Evolutionary conservation across 2,113 vertebrate species (phyloP), one percentile per base, ranked within the genome.

Genomic region (Mobula hypostoma): DNA sequence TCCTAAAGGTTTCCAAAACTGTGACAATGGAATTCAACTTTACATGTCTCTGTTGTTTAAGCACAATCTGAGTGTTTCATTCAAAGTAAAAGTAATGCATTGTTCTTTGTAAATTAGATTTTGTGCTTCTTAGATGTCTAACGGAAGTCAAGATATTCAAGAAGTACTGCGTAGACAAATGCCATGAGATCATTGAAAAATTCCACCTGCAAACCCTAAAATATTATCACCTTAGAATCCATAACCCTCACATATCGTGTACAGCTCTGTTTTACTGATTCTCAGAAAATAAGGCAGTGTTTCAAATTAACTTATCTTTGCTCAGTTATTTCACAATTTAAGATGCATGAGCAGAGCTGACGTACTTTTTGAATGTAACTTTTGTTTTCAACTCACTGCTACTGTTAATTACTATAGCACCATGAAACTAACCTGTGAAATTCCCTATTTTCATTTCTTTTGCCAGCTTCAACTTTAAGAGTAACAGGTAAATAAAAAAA

Each of bases 401-500:
- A 21, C 40, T 83, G 40, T 56, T 58, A 61, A 17, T 82, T 82
- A 36, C 17, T 7, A 21, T 19, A 82, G 79, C 17, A 5, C 40
- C 36, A 82, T 0, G 8, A 4, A 56, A 61, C 19, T 27, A 5
- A 58, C 27, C 82, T 85, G 82, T 58, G 80, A 83, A 83, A 24
- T 83, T 27, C 80, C 80, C 40, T 2, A 83, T 29, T 58, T 29
- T 58, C 27, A 27, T 85, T 85, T 29, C 11, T 58, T 58, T 27
- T 58, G 27, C 27, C 21, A 56, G 48, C 48, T 11, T 11, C 82
- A 61, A 27, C 48, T 61, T 85, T 94, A 94, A 95, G 94, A 48
- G 40, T 17, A 68, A n/a, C 24, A 15, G 94, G 85, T 95, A 90
- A 95, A 92, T 88, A 77, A 0, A 70, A 48, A 29, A 94, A 82